Conservation (phyloP, 2,888 invertebrate genomes). For the Cactoblastis cactorum region DNA sequence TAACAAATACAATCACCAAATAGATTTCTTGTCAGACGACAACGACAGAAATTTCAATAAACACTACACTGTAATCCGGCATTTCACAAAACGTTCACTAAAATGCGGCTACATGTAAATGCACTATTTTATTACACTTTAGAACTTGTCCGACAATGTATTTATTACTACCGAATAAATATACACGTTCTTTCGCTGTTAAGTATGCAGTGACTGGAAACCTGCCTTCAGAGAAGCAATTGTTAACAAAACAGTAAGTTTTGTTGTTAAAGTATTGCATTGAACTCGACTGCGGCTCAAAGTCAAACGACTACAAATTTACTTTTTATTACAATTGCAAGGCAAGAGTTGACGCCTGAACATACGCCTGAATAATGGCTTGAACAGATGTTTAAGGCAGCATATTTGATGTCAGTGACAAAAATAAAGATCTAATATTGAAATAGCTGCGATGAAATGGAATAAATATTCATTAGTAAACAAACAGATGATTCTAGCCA, state of each 20-base stretch:
- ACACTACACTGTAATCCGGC: slow-evolving; percentile 10
- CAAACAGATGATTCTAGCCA: too few relatives aligned
- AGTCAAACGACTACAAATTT: not conserved
- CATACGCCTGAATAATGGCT: too few relatives aligned
- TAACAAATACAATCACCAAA: not conserved
- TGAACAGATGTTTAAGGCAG: too few relatives aligned
- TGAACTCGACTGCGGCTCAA: not conserved
- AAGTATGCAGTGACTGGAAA: slow-evolving; percentile 9
- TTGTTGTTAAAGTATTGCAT: slow-evolving; percentile 1
- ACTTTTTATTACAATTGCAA: not conserved
- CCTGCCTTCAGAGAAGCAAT: not conserved
- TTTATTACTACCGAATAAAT: slow-evolving; percentile 12
- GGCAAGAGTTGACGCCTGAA: not conserved
- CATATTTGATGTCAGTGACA: too few relatives aligned
- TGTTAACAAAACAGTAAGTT: slow-evolving; percentile 1
- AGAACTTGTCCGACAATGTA: slow-evolving; percentile 6
- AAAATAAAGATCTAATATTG: too few relatives aligned
- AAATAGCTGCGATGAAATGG: too few relatives aligned
- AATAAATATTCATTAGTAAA: too few relatives aligned
- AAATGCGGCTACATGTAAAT: slow-evolving; percentile 10
- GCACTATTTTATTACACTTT: not conserved
- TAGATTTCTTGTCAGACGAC: not conserved
- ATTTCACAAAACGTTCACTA: slow-evolving; percentile 11
- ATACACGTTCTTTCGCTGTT: slow-evolving; percentile 10
- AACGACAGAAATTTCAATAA: not conserved